These are phyloP conservation scores for Acholoe squamosa DNA, from an alignment of 2,888 invertebrate species.

Conservation along the genomic window DNA sequence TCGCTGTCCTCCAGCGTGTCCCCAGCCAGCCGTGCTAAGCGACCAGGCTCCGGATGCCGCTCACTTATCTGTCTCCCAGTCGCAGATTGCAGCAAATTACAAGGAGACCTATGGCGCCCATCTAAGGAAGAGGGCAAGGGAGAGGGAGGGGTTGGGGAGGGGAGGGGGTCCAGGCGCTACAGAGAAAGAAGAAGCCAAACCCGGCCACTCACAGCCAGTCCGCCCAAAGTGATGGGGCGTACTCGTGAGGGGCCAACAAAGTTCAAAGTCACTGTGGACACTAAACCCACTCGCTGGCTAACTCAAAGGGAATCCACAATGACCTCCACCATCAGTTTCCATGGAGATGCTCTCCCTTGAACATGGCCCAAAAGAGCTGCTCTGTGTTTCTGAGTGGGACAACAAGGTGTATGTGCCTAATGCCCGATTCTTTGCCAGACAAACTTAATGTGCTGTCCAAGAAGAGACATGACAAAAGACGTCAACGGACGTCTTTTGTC, in stretches of 20 bases:
- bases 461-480: too few species aligned
- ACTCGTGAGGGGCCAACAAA: constrained; percentile 52
- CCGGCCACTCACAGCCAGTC: not conserved
- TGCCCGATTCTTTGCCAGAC: not conserved
- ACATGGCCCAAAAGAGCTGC: not conserved
- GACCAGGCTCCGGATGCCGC: constrained; percentile 37
- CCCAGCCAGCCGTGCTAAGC: constrained; percentile 22
- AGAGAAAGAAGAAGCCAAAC: not conserved
- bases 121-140: not conserved
- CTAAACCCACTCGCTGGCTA: constrained; percentile 44
- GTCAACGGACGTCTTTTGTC: not conserved
- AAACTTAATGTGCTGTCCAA: too few species aligned
- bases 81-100: constrained; percentile 57
- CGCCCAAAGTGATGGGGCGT: constrained; percentile 34
- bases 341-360: constrained; percentile 42
- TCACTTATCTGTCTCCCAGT: constrained; percentile 37
- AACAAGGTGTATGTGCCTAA: not conserved
- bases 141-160: not conserved
- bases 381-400: not conserved
- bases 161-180: not conserved
- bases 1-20: not conserved
- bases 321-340: constrained; percentile 54
- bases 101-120: constrained; percentile 30
- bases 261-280: constrained; percentile 54
- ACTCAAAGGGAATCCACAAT: constrained; percentile 55